phyloP scores from a whole-genome alignment of 2,797 vertebrate species.

The Phylloscopus collybita region DNA sequence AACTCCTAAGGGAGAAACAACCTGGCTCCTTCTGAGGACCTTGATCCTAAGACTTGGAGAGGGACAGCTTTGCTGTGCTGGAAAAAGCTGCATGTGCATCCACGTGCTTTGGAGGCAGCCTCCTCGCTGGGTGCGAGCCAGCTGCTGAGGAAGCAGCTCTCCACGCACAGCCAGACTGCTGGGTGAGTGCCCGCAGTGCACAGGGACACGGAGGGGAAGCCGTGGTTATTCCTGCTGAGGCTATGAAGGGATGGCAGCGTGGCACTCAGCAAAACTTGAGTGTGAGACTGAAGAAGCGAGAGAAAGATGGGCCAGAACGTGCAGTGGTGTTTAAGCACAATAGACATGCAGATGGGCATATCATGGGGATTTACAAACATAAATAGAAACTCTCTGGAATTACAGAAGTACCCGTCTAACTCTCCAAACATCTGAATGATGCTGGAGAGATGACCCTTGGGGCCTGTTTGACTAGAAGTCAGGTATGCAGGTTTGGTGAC shows the following conservation, averaged over 20 bases:
- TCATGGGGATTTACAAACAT: background rate
- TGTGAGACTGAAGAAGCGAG: background rate
- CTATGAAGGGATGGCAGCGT: accelerated
- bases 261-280: background rate
- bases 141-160: slow-evolving; percentile 55
- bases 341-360: background rate
- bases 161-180: background rate
- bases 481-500: background rate
- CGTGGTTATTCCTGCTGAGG: background rate
- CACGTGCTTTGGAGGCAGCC: slow-evolving; percentile 36
- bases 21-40: background rate
- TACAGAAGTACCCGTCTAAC: background rate
- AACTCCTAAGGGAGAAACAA: background rate
- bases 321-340: background rate
- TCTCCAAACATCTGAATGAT: background rate
- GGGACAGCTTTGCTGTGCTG: background rate
- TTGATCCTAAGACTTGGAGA: slow-evolving; percentile 1
- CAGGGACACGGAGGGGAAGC: background rate
- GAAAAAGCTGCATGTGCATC: slow-evolving; percentile 22
- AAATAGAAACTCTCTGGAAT: background rate
- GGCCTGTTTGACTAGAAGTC: background rate
- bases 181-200: background rate
- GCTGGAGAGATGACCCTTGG: background rate
- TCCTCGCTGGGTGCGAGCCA: background rate
- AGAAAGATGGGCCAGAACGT: background rate